phyloP scores from a whole-genome alignment of 92 coral and sea anemone genomes.

The Desmophyllum pertusum region DNA sequence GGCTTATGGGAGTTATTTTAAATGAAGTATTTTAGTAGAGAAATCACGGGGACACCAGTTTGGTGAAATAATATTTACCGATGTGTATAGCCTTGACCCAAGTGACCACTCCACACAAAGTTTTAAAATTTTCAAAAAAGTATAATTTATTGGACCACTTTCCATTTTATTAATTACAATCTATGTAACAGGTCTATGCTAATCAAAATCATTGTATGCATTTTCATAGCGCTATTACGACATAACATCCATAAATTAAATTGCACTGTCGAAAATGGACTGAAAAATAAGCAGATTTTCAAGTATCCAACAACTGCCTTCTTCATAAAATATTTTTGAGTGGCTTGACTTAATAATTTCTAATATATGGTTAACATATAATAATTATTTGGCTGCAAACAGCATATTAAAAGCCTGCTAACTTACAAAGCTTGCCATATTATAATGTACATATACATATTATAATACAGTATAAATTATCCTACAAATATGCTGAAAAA shows the following conservation, averaged over 20 bases:
- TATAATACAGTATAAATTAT: slow-evolving; percentile 52
- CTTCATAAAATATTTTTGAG: slow-evolving; percentile 1
- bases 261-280: not conserved
- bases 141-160: slow-evolving; percentile 7
- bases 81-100: not conserved
- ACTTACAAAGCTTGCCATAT: slow-evolving; percentile 28
- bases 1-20: too few species aligned
- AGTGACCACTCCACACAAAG: not conserved
- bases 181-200: not conserved
- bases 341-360: slow-evolving; percentile 1
- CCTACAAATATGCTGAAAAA: slow-evolving; percentile 51
- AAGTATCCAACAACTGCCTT: slow-evolving; percentile 10
- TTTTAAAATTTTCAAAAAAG: not conserved
- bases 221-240: not conserved
- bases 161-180: not conserved
- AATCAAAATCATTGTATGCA: slow-evolving; percentile 12
- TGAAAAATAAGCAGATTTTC: not conserved
- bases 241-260: slow-evolving; percentile 9
- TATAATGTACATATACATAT: slow-evolving; percentile 8
- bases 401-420: slow-evolving; percentile 7
- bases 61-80: too few species aligned
- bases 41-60: too few species aligned
- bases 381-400: slow-evolving; percentile 16
- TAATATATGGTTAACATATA: not conserved
- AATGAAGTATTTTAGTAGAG: too few species aligned